These are phyloP conservation scores for Lycorma delicatula DNA, from an alignment of 1,140 invertebrate genomes.

Conservation along the genomic window DNA sequence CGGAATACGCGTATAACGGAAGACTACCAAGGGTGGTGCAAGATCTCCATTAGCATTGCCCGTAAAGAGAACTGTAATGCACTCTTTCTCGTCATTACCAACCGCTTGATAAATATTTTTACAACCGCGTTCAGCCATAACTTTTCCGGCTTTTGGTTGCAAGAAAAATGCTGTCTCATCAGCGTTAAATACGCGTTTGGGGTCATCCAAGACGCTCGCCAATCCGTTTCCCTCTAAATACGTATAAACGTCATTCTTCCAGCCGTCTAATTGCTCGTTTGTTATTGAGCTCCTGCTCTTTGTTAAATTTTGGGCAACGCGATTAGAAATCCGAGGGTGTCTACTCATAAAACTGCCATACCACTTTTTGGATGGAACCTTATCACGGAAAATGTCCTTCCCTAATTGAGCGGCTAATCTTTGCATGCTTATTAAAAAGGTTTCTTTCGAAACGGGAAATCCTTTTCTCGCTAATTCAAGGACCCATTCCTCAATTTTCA, in stretches of 20 bases:
- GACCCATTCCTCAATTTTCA: no score
- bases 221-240: slow-evolving; percentile 24
- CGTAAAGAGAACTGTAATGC: slow-evolving; percentile 18
- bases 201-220: slow-evolving; percentile 19
- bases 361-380: slow-evolving; percentile 32
- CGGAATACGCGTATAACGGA: slow-evolving; percentile 9
- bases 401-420: no score
- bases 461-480: no score
- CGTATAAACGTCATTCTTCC: slow-evolving; percentile 29
- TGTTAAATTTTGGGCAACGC: slow-evolving; percentile 27
- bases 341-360: slow-evolving; percentile 32
- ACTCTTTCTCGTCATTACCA: slow-evolving; percentile 15
- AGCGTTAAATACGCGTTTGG: slow-evolving; percentile 19
- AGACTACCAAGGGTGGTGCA: slow-evolving; percentile 20
- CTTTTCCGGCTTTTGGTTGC: slow-evolving; percentile 15
- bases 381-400: no score
- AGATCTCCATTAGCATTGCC: slow-evolving; percentile 13
- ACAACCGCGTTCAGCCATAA: slow-evolving; percentile 9
- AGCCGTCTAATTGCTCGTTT: slow-evolving; percentile 29
- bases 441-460: no score
- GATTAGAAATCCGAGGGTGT: slow-evolving; percentile 25
- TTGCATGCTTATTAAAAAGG: no score
- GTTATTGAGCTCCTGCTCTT: slow-evolving; percentile 23
- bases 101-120: slow-evolving; percentile 9
- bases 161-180: slow-evolving; percentile 22